Conservation (phyloP, 2,888 invertebrate genomes). For the Exocentrus adspersus region DNA sequence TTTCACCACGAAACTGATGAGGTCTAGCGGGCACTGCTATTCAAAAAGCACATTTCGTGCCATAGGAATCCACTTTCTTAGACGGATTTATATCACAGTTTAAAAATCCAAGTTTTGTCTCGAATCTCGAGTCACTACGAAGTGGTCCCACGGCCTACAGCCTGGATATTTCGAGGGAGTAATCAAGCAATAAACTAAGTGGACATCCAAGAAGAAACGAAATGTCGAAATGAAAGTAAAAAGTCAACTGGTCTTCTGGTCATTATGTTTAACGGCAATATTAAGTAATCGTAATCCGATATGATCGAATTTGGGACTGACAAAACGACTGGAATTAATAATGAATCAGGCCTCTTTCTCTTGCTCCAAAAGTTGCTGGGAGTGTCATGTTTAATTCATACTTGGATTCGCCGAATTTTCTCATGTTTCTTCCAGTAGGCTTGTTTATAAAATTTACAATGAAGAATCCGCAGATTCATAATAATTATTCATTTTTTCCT, state of each 20-base stretch:
- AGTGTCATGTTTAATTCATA: no score
- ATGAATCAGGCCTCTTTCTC: not conserved
- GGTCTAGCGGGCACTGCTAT: no score
- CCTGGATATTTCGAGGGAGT: not conserved
- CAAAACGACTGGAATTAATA: slow-evolving; percentile 25
- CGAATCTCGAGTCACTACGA: no score
- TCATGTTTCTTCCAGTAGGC: no score
- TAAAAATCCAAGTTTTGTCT: no score
- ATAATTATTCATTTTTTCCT: no score
- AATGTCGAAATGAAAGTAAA: slow-evolving; percentile 26
- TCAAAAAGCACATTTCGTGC: no score
- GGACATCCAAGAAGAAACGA: slow-evolving; percentile 23
- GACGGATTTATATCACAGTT: no score
- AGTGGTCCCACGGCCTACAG: not conserved
- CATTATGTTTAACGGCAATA: slow-evolving; percentile 26
- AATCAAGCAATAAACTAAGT: slow-evolving; percentile 26
- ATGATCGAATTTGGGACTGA: slow-evolving; percentile 19
- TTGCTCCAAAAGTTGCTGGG: no score
- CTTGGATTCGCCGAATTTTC: no score
- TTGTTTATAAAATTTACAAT: not conserved
- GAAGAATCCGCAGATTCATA: not conserved
- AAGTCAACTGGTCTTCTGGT: slow-evolving; percentile 15
- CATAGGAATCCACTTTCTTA: no score
- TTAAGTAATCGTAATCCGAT: slow-evolving; percentile 26
- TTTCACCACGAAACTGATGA: no score